Percentiles rank a stretch among this genome's conserved stretches.
Conservation (phyloP, 2,888 invertebrate species). For the Melieria crassipennis region DNA sequence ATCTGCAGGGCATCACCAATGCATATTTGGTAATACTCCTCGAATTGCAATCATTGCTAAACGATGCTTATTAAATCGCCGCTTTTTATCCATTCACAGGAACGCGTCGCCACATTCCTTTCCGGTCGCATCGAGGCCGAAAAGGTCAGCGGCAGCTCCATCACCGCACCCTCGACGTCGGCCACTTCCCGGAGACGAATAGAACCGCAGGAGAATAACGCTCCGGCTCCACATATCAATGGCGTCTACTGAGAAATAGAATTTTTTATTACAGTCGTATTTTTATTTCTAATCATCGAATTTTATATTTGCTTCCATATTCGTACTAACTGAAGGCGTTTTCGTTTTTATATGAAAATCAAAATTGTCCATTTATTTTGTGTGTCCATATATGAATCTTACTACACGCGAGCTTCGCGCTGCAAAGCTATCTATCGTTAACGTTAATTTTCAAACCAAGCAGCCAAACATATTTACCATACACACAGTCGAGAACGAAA, state of each 20-base stretch:
- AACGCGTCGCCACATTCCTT: constrained; percentile 72
- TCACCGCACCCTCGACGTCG: constrained; percentile 56
- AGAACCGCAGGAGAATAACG: constrained; percentile 58
- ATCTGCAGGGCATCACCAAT: constrained; percentile 57
- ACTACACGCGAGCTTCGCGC: too few species aligned
- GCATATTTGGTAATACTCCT: constrained; percentile 54
- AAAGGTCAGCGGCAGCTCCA: constrained; percentile 66
- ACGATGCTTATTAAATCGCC: neutral
- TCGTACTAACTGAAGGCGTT: constrained; percentile 43
- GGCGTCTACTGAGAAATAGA: constrained; percentile 64
- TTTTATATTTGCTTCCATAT: constrained; percentile 56
- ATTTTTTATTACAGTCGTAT: constrained; percentile 56
- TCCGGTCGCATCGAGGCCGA: constrained; percentile 75
- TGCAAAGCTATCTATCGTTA: too few species aligned
- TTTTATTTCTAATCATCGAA: constrained; percentile 60
- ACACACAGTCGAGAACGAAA: too few species aligned
- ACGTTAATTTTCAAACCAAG: too few species aligned
- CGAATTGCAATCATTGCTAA: neutral
- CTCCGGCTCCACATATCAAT: constrained; percentile 61
- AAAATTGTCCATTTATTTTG: too few species aligned
- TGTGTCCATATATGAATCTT: too few species aligned
- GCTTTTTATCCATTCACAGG: constrained; percentile 63
- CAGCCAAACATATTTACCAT: too few species aligned
- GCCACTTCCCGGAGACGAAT: constrained; percentile 60
- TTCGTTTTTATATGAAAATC: too few species aligned